phyloP scores from a whole-genome alignment of 2,888 invertebrate genomes.

The Himalopsyche kuldschensis region DNA sequence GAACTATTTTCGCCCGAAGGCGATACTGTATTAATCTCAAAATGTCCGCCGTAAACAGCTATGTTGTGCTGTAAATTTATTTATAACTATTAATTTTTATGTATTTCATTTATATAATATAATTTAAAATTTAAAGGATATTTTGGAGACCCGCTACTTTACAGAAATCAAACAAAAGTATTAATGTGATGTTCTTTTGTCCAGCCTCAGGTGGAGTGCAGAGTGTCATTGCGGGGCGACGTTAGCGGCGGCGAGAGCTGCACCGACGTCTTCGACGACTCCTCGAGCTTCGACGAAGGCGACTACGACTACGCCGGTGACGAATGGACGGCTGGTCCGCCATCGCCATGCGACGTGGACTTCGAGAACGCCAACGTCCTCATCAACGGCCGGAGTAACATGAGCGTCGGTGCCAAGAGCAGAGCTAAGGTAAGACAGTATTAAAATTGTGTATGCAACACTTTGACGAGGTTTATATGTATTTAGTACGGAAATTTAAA shows the following conservation, averaged over 20 bases:
- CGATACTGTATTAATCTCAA: too few species aligned
- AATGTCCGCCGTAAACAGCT: too few species aligned
- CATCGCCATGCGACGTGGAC: slow-evolving; percentile 79
- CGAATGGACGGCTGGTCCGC: slow-evolving; percentile 59
- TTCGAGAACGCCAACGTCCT: slow-evolving; percentile 88
- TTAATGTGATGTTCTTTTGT: not conserved
- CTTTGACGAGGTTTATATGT: too few species aligned
- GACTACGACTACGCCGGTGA: slow-evolving; percentile 43
- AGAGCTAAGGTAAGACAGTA: slow-evolving; percentile 60
- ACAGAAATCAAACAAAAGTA: too few species aligned
- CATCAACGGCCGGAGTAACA: slow-evolving; percentile 86
- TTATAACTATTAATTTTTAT: too few species aligned
- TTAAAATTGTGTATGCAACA: too few species aligned
- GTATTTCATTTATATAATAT: too few species aligned
- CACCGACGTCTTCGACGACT: slow-evolving; percentile 64
- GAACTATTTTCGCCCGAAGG: too few species aligned
- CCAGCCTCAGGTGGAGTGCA: not conserved
- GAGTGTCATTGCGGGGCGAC: slow-evolving; percentile 44
- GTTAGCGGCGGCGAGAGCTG: slow-evolving; percentile 57
- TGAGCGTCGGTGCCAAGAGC: slow-evolving; percentile 62
- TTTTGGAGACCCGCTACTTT: too few species aligned
- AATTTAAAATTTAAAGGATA: too few species aligned
- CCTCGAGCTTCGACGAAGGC: slow-evolving; percentile 43
- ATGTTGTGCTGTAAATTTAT: too few species aligned
- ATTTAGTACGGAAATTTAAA: too few species aligned